Evolutionary conservation across 1,140 invertebrate species (phyloP), one percentile per base, ranked within the genome.

Genomic region (Reticulitermes speratus): DNA sequence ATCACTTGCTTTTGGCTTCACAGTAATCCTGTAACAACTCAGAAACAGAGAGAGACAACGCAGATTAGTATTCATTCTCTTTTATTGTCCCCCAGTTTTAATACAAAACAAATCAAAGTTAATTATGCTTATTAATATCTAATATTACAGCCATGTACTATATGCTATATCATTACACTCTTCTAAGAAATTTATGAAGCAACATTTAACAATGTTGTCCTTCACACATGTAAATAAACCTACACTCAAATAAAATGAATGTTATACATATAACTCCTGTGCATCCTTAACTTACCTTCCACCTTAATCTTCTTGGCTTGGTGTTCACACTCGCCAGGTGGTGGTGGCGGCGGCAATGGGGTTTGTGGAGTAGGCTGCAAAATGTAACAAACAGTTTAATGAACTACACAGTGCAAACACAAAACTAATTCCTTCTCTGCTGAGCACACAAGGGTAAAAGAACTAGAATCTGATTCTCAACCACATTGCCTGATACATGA

Each of bases 1-100:
- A 86, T 84, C 81, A 82, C 86, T 86, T 86, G 86, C 44, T 86
- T 83, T 86, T 86, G 86, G 86, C 86, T 84, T 86, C 83, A 84
- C 52, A 84, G 86, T 84, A 59, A 85, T 45, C 86, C 86, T 86
- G 86, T 86, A 86, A 86, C 86, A 86, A 86, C 86, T 86, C 86
- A 86, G 86, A 86, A 86, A 86, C 86, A 86, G 83, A 86, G 86
- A 86, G 75, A 86, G 86, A 86, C 55, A 82, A 83, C 45, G 48
- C n/a, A 69, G 52, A 86, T 86, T 86, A 86, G 86, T 86, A 86
- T 45, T 38, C 55, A 48, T 84, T 84, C 59, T 44, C 30, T 44
- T 75, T 85, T 85, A n/a, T 75, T 44, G 32, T 25, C 44, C 85
- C 59, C 38, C 65, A 55, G 32, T 59, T 85, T 85, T 55, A 32